phyloP scores from a whole-genome alignment of 2,797 vertebrate genomes.

The Scyliorhinus canicula region DNA sequence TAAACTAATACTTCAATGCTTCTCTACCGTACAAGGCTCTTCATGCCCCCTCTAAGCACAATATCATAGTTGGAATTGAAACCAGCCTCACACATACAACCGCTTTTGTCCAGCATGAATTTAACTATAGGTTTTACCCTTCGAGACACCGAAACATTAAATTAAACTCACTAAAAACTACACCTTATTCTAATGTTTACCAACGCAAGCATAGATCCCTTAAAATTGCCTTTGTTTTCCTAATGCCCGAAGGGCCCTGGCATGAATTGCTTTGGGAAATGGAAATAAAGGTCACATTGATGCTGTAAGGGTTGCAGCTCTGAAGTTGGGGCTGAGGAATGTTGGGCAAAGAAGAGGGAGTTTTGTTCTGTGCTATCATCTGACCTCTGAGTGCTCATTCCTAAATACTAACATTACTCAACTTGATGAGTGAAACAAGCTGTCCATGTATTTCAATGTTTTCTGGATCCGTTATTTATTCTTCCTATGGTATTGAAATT shows the following conservation, averaged over 20 bases:
- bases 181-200: no score
- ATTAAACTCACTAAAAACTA: no score
- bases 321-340: not conserved
- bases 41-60: no score
- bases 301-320: not conserved
- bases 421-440: not conserved
- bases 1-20: no score
- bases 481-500: not conserved
- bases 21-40: no score
- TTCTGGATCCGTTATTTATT: not conserved
- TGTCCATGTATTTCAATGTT: not conserved
- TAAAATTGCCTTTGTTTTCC: no score
- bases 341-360: not conserved
- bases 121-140: no score
- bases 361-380: not conserved
- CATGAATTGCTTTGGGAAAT: not conserved
- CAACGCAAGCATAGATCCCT: no score
- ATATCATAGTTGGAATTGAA: no score
- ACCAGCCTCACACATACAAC: no score
- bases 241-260: not conserved
- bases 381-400: not conserved
- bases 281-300: not conserved
- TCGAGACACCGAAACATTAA: no score
- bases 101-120: no score
- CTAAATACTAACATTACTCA: not conserved